Conservation (phyloP, 1,140 invertebrate species). For the Bombus difficillimus region DNA sequence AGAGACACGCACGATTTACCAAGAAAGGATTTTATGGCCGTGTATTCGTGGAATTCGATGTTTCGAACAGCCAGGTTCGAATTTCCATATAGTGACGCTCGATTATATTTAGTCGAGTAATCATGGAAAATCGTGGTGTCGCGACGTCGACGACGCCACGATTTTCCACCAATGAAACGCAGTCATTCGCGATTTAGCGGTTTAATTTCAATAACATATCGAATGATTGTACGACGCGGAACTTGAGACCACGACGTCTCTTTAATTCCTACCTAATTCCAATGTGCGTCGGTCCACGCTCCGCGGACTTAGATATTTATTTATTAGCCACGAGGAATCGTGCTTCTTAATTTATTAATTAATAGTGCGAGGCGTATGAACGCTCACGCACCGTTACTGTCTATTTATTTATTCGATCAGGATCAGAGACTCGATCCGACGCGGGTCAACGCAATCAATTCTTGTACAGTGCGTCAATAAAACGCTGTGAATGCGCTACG, state of each 20-base stretch:
- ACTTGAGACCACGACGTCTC: not conserved
- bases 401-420: slow-evolving; percentile 34
- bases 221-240: not conserved
- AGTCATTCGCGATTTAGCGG: slow-evolving; percentile 11
- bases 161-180: not conserved
- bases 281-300: not conserved
- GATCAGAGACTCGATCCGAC: not conserved
- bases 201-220: not conserved
- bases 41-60: not conserved
- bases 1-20: not conserved
- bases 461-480: slow-evolving; percentile 49
- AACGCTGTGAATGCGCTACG: slow-evolving; percentile 36
- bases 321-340: not conserved
- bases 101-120: not conserved
- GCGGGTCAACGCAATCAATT: not conserved
- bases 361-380: slow-evolving; percentile 2
- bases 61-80: not conserved
- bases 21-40: not conserved
- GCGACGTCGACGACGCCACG: not conserved
- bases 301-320: slow-evolving; percentile 16
- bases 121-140: not conserved
- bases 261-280: not conserved
- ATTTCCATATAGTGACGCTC: not conserved
- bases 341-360: slow-evolving; percentile 32
- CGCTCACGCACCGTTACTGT: not conserved